These are phyloP conservation scores for Gymnarchus niloticus DNA, from an alignment of 2,113 vertebrate species.

Conservation along the genomic window DNA sequence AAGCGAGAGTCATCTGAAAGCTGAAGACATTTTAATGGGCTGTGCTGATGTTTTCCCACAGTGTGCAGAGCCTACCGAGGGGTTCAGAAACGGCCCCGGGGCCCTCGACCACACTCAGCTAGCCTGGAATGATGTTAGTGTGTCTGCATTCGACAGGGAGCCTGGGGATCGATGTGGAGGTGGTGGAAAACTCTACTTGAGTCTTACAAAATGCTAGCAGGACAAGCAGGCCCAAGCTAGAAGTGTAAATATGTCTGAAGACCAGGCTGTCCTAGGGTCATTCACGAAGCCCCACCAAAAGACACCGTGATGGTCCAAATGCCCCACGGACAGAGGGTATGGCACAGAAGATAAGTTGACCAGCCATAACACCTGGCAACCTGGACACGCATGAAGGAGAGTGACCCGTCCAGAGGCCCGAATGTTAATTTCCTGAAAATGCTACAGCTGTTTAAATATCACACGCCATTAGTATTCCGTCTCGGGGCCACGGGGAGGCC, in stretches of 20 bases:
- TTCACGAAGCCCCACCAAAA: background rate
- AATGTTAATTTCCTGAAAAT: slow-evolving; percentile 60
- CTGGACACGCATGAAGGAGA: background rate
- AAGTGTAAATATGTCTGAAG: background rate
- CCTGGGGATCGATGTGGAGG: background rate
- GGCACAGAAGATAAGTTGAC: background rate
- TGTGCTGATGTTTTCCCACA: background rate
- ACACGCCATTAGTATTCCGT: slow-evolving; percentile 60
- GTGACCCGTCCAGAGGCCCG: slow-evolving; percentile 36
- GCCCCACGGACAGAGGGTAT: background rate
- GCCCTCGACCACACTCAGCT: background rate
- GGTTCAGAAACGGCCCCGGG: background rate
- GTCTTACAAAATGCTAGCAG: background rate
- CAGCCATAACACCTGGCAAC: background rate
- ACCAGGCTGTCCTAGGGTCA: background rate
- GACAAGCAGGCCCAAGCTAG: background rate
- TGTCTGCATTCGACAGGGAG: background rate
- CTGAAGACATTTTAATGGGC: background rate
- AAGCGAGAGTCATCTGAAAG: background rate
- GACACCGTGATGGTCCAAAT: background rate
- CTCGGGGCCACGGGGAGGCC: slow-evolving; percentile 14
- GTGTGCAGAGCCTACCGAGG: background rate
- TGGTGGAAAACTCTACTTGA: background rate
- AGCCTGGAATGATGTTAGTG: background rate
- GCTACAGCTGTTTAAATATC: slow-evolving; percentile 67